Conservation (phyloP, 2,888 invertebrate species). For the Bembecia ichneumoniformis region DNA sequence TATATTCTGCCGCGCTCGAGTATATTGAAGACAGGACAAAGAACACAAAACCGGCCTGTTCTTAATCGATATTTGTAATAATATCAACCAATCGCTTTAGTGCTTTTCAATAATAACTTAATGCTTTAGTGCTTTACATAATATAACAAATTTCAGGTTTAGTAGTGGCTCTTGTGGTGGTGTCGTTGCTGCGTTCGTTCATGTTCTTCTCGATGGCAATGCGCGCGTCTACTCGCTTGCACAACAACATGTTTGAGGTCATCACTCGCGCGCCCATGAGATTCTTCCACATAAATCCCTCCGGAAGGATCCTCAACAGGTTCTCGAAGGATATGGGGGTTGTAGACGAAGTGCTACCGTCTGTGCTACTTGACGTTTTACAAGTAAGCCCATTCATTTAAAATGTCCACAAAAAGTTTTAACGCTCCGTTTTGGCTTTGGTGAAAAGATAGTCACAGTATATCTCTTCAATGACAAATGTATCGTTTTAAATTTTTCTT, state of each 20-base stretch:
- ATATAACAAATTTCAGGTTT: constrained; percentile 56
- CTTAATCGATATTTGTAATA: too few relatives aligned
- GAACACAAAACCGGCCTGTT: too few relatives aligned
- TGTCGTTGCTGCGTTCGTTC: constrained; percentile 67
- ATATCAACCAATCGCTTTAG: too few relatives aligned
- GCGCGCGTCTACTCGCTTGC: constrained; percentile 82
- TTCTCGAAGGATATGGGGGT: constrained; percentile 92
- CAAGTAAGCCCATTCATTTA: constrained; percentile 44
- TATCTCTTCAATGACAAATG: neutral
- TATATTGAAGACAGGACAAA: too few relatives aligned
- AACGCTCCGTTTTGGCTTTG: too few relatives aligned
- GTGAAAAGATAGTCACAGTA: too few relatives aligned
- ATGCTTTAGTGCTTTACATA: too few relatives aligned
- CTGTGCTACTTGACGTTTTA: constrained; percentile 74
- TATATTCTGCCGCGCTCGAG: too few relatives aligned
- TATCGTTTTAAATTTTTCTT: neutral
- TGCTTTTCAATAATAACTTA: too few relatives aligned
- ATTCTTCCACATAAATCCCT: constrained; percentile 91
- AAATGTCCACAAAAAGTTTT: too few relatives aligned
- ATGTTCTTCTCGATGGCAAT: constrained; percentile 77
- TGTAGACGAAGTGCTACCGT: constrained; percentile 76
- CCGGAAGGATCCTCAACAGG: constrained; percentile 86
- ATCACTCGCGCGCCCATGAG: constrained; percentile 86
- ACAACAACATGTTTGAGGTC: constrained; percentile 87
- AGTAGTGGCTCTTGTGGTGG: constrained; percentile 59